phyloP scores from a whole-genome alignment of 2,797 vertebrate species.

The Parauchenoglanis ngamensis region DNA sequence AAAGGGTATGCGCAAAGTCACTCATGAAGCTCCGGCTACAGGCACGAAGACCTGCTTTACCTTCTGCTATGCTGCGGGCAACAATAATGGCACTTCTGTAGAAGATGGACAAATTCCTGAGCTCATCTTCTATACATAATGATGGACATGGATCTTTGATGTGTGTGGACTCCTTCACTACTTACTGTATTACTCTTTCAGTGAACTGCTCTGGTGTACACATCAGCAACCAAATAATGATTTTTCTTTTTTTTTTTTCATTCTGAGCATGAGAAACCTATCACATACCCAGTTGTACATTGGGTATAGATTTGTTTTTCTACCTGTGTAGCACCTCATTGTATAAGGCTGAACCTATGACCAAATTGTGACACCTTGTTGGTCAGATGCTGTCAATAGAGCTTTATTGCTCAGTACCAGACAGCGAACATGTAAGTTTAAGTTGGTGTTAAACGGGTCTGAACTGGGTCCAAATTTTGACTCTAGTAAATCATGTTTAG shows the following conservation, averaged over 20 bases:
- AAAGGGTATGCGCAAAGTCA: constrained; percentile 96
- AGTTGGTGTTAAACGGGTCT: constrained; percentile 25
- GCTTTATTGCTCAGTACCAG: background rate
- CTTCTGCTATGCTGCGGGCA: constrained; percentile 96
- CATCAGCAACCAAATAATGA: constrained; percentile 46
- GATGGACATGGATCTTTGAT: constrained; percentile 31
- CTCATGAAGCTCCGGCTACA: constrained; percentile 84
- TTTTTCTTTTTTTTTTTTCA: constrained; percentile 26
- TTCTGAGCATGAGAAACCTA: constrained; percentile 33
- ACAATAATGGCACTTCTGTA: constrained; percentile 97
- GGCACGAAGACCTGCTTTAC: constrained; percentile 95
- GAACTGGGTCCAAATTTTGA: constrained; percentile 34
- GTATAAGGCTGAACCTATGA: constrained; percentile 37
- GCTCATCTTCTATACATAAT: constrained; percentile 96
- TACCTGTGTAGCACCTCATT: constrained; percentile 51
- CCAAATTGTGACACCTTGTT: constrained; percentile 15
- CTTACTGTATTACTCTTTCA: constrained; percentile 40
- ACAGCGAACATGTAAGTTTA: constrained; percentile 5
- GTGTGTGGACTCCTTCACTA: constrained; percentile 28
- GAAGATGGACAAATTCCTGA: constrained; percentile 98
- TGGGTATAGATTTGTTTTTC: constrained; percentile 43
- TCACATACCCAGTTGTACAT: constrained; percentile 35
- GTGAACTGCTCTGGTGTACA: constrained; percentile 48
- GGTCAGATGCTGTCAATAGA: constrained; percentile 3
- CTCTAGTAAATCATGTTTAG: constrained; percentile 35